Evolutionary conservation across 2,113 vertebrate species (phyloP), one percentile per base, ranked within the genome.

Genomic region (Thunnus maccoyii): DNA sequence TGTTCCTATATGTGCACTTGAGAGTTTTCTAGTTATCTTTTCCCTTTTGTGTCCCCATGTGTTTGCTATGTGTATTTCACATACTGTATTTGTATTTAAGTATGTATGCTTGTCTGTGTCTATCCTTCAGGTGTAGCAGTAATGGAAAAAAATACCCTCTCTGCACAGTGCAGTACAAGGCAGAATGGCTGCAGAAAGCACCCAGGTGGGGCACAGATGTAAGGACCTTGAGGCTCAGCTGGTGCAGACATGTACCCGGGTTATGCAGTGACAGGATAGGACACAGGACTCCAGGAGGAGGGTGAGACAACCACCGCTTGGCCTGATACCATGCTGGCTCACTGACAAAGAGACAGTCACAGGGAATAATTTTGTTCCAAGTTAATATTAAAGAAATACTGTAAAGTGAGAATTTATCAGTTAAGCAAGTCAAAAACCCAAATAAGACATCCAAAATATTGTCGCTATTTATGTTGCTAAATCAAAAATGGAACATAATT

Each of bases 111-210:
- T 27, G 25, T 86, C 18, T 61, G 32, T 65, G 36, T 79, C 46
- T 52, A 9, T 30, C 36, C 50, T 80, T 52, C 65, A 90, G 88
- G 72, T 90, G 64, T 89, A 86, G 70, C 73, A 44, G 82, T 87
- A 63, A 57, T 48, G 16, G 27, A 71, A 60, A n/a, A 54, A 79
- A 30, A 46, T 68, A 5, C 15, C 5, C 22, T 65, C 52, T 30
- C 71, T 51, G 47, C 76, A 69, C 57, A 64, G 58, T 44, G 84
- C 66, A 76, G 32, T 76, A 65, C 62, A 61, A 50, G 27, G 81
- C 63, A 72, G 47, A 71, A 46, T 51, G n/a, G 60, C 16, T 32
- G 50, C 47, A 27, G 65, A 82, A 66, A 77, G 30, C 5, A 22
- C 30, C 56, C 64, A 86, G 65, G 44, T 66, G 54, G 58, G 36